Conservation (phyloP, 2,888 invertebrate genomes). For the Endotricha flammealis region DNA sequence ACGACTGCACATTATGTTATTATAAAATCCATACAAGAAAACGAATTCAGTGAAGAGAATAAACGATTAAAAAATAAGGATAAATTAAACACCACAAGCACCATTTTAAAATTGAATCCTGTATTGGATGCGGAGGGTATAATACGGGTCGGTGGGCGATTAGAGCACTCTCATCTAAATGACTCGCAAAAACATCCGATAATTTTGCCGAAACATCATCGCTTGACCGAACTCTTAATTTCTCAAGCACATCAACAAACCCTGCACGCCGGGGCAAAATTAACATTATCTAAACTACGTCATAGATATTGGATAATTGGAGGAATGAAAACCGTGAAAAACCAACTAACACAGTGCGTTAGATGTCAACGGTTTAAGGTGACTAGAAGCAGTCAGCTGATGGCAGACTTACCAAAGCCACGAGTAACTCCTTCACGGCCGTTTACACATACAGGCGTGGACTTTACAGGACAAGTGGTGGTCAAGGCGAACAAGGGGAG, state of each 20-base stretch:
- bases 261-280: constrained; percentile 1
- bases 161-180: neutral
- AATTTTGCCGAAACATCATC: neutral
- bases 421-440: neutral
- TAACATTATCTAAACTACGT: constrained; percentile 1
- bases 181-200: neutral
- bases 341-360: neutral
- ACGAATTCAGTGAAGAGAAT: neutral
- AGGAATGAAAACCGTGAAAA: constrained; percentile 2
- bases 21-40: constrained; percentile 2
- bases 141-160: constrained; percentile 7
- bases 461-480: constrained; percentile 4
- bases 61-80: neutral
- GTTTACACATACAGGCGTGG: too few species aligned
- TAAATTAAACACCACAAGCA: neutral
- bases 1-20: neutral
- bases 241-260: constrained; percentile 3
- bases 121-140: constrained; percentile 1
- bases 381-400: neutral
- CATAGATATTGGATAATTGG: constrained; percentile 6
- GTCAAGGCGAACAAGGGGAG: constrained; percentile 8
- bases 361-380: neutral
- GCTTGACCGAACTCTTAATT: constrained; percentile 2
- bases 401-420: constrained; percentile 8
- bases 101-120: constrained; percentile 1